Base-by-base conservation (phyloP, 2,797 vertebrate species). In the Sternotherus odoratus region DNA sequence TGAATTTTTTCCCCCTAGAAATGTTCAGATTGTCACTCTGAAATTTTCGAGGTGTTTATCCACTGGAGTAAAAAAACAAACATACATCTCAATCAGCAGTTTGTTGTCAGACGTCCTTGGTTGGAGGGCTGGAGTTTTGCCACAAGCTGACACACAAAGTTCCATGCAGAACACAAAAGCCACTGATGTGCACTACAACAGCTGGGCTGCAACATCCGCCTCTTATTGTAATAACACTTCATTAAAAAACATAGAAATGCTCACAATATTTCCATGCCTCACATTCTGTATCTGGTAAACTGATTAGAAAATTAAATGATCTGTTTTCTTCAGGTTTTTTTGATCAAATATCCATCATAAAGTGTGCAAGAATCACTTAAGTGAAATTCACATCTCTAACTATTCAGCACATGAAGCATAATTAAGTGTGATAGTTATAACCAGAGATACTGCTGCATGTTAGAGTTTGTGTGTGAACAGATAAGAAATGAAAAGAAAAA, bases 241-340 rank as follows among this genome's bases (percentile, higher is more conserved):
- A 96, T 96, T 95, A 93, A 97, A 97, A 97, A 95, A 95, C 86
- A 95, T 3, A 89, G 53, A 94, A 95, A 95, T 95, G 82, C 83
- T 96, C 94, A 94, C 95, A 97, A 96, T 95, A 96, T 91, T 89
- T 97, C 81, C 89, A 89, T 93, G 86, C 86, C 80, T 97, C 82
- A 72, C 79, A 92, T 94, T 87, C 84, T 53, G 5, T 92, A 96
- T 91, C 91, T 97, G 89, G 83, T 96, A 91, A 95, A 96, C 86
- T 77, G 91, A 96, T 94, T 95, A 89, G 77, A 69, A 96, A 96
- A 96, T 95, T 90, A 95, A 96, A 79, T 90, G 8, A 88, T 89
- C 69, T 93, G 66, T 77, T 87, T 91, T 94, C 63, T 85, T 86
- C 33, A 50, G 49, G 26, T 83, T 90, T 90, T 82, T 86, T 80